phyloP scores from a whole-genome alignment of 2,113 vertebrate species.

The Ammospiza caudacuta region DNA sequence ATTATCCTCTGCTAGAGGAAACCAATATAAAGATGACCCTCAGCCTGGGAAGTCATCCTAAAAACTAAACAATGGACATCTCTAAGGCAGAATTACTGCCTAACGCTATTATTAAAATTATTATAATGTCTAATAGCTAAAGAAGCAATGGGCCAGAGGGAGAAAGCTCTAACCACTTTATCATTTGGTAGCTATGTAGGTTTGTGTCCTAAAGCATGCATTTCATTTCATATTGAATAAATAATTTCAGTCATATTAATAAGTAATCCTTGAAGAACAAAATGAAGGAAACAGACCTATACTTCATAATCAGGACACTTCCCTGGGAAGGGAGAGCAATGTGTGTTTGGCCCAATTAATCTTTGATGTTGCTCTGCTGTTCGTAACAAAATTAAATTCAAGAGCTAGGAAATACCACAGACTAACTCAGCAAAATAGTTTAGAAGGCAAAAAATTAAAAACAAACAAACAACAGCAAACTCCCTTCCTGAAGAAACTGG shows the following conservation, averaged over 20 bases:
- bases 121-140: neutral
- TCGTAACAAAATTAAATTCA: constrained; percentile 10
- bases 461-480: neutral
- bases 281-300: neutral
- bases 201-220: neutral
- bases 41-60: neutral
- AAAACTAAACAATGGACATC: neutral
- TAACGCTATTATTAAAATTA: constrained; percentile 7
- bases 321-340: neutral
- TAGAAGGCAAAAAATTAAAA: neutral
- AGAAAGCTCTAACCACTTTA: neutral
- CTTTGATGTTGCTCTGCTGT: neutral
- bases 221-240: constrained; percentile 28
- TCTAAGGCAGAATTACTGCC: neutral
- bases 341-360: neutral
- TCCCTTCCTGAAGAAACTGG: neutral
- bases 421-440: neutral
- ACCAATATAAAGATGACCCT: neutral
- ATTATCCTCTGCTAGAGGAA: neutral
- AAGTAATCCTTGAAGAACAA: neutral
- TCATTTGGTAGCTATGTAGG: constrained; percentile 5
- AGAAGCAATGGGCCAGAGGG: neutral
- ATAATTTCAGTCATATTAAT: constrained; percentile 3
- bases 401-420: neutral
- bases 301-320: constrained; percentile 17